These are phyloP conservation scores for Labeo calbasu DNA, from an alignment of 2,797 vertebrate species.

Conservation along the genomic window DNA sequence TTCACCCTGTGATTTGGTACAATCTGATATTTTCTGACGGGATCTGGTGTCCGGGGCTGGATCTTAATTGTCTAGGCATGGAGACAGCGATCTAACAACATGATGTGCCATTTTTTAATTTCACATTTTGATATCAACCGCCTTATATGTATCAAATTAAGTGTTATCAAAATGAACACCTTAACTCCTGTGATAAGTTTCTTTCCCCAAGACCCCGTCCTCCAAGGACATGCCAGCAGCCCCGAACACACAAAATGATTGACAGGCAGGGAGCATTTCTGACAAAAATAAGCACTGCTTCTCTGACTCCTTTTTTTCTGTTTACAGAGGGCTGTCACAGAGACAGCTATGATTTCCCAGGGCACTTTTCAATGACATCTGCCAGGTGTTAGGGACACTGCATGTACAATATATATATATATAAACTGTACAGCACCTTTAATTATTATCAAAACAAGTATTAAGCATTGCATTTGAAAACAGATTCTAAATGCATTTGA, in stretches of 20 bases:
- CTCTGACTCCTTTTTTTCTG: background rate
- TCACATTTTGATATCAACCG: background rate
- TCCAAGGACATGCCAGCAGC: background rate
- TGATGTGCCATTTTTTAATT: background rate
- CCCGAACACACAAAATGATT: background rate
- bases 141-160: background rate
- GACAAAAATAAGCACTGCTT: background rate
- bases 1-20: too few relatives aligned
- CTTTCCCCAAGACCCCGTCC: background rate
- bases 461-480: background rate
- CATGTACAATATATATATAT: background rate
- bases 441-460: background rate
- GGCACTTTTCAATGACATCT: background rate
- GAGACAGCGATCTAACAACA: too few relatives aligned
- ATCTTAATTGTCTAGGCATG: too few relatives aligned
- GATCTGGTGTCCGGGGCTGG: too few relatives aligned
- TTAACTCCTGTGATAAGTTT: background rate
- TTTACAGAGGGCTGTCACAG: slow-evolving; percentile 1
- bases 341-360: slow-evolving; percentile 11
- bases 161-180: background rate
- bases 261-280: slow-evolving; percentile 1
- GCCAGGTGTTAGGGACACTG: background rate
- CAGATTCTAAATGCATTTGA: background rate
- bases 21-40: too few relatives aligned
- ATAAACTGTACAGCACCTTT: background rate